Evolutionary conservation across 2,888 invertebrate species (phyloP), one percentile per base, ranked within the genome.

Genomic region (Vandiemenella viatica): DNA sequence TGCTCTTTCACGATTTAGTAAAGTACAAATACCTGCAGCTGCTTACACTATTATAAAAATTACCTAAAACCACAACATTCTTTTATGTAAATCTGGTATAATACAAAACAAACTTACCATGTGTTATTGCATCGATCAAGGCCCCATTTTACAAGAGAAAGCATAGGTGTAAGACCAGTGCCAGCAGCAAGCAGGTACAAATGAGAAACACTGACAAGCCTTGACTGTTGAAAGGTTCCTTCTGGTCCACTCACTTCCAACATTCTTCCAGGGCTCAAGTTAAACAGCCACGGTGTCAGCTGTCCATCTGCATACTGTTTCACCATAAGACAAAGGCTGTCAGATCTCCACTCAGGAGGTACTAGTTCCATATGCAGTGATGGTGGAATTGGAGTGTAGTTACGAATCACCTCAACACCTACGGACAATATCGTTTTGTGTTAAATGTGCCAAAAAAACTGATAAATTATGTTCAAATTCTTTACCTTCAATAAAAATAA

Each of bases 161-260:
- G 66, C 80, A 93, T 88, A 1, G 89, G 91, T n/a, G 93, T 93
- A 54, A 93, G 71, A 0, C 93, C 95, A 8, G 91, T 90, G 17
- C 95, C 95, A 21, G 90, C 93, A 10, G 91, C 91, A 49, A 72
- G 60, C 55, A 73, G 59, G 32, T 67, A 56, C 16, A 73, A 57
- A 37, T 64, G 55, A 8, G 55, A 54, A 50, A 57, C 58, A 8
- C 50, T 50, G 1, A 55, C 43, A 37, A 67, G 54, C 16, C 49
- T 21, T 17, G 23, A 22, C 46, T 65, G 57, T 43, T 62, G 57
- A 57, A 73, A 71, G 13, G 59, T 55, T 5, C 69, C 70, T 7
- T 62, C 48, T 26, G 67, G 67, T 51, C 65, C 63, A 48, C 75
- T 68, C 16, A 74, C 59, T 46, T 67, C 63, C 3, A 77, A 47